A percentile compares a stretch with the other conserved stretches of the same genome.
Conservation (phyloP, 2,888 invertebrate genomes). For the Mactromeris polynyma region DNA sequence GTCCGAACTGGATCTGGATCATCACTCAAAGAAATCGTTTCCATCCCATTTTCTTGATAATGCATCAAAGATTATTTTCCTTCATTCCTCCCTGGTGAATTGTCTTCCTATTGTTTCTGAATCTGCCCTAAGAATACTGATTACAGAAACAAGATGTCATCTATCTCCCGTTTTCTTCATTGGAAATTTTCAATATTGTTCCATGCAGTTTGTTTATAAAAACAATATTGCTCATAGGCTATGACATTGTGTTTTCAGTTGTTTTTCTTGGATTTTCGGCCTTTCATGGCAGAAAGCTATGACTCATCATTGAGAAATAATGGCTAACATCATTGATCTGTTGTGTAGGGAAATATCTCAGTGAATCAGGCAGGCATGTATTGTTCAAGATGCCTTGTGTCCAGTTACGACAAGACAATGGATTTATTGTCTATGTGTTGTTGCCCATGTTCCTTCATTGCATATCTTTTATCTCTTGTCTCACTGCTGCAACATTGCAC, state of each 20-base stretch:
- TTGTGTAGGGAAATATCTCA: not conserved
- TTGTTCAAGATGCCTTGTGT: constrained; percentile 1
- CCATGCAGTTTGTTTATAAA: constrained; percentile 4
- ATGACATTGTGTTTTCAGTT: constrained; percentile 39
- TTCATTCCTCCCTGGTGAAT: not conserved
- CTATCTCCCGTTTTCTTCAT: not conserved
- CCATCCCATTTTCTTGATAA: not conserved
- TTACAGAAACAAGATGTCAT: constrained; percentile 22
- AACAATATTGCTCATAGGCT: constrained; percentile 26
- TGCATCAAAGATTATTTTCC: constrained; percentile 14
- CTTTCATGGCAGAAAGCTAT: not conserved
- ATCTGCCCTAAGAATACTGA: not conserved
- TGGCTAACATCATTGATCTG: constrained; percentile 25
- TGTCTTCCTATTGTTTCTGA: not conserved
- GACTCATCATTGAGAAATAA: constrained; percentile 34
- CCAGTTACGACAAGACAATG: not conserved
- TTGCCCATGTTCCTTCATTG: not conserved
- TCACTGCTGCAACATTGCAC: too few relatives aligned
- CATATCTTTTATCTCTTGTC: too few relatives aligned
- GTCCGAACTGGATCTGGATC: not conserved
- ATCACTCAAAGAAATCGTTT: not conserved
- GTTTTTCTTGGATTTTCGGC: constrained; percentile 32
- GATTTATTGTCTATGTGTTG: constrained; percentile 1
- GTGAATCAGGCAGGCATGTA: not conserved
- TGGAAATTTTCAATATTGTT: constrained; percentile 14